phyloP scores from a whole-genome alignment of 2,113 vertebrate species.

The Podarcis muralis region DNA sequence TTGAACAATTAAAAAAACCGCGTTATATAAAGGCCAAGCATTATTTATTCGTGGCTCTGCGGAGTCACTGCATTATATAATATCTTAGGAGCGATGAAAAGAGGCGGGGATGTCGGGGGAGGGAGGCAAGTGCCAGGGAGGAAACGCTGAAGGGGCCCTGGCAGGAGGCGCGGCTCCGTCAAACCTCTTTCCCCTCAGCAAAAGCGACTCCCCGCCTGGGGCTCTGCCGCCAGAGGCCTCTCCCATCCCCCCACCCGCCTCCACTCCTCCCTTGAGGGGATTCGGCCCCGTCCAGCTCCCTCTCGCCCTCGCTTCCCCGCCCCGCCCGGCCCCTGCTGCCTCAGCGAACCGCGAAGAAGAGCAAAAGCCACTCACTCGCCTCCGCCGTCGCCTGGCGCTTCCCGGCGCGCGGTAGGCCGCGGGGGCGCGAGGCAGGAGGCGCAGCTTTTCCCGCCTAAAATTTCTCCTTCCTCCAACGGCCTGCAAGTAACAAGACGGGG shows the following conservation, averaged over 20 bases:
- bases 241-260: no score
- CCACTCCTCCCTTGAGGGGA: no score
- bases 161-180: neutral
- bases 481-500: neutral
- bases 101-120: neutral
- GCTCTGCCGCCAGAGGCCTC: no score
- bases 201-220: neutral
- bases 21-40: neutral
- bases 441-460: slow-evolving; percentile 2
- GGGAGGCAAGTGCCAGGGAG: neutral
- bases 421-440: neutral
- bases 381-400: neutral
- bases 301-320: neutral
- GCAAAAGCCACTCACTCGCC: neutral
- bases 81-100: neutral
- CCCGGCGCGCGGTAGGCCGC: neutral
- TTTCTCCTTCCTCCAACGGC: neutral
- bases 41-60: neutral
- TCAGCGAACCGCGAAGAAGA: neutral
- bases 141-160: neutral
- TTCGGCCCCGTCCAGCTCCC: neutral
- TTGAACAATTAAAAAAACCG: neutral
- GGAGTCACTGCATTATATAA: no score
- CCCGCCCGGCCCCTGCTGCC: neutral
- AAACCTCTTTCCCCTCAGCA: neutral